Conservation (phyloP, 2,797 vertebrate genomes). For the Hydrocynus forskahlii region DNA sequence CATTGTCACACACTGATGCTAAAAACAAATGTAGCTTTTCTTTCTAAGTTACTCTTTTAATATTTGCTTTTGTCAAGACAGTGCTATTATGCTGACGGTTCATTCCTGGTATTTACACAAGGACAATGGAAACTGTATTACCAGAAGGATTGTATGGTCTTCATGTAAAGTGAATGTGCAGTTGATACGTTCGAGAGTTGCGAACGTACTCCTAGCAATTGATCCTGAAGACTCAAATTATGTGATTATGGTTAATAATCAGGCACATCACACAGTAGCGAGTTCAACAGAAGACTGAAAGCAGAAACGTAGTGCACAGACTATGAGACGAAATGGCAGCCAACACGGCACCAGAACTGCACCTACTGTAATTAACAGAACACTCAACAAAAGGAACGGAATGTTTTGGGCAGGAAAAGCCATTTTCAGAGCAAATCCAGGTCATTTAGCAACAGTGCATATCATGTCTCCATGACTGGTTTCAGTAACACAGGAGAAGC, state of each 20-base stretch:
- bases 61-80: not conserved
- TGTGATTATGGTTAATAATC: conserved; percentile 9
- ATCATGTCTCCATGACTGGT: conserved; percentile 29
- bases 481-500: not conserved
- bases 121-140: not conserved
- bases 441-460: conserved; percentile 5
- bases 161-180: not conserved
- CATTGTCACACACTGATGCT: too few species aligned
- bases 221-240: conserved; percentile 14
- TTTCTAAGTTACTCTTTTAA: too few species aligned
- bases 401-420: conserved; percentile 7
- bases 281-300: not conserved
- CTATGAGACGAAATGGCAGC: conserved; percentile 2
- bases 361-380: not conserved
- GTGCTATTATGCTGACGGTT: too few species aligned
- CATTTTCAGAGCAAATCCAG: conserved; percentile 32
- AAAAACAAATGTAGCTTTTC: too few species aligned
- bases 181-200: not conserved
- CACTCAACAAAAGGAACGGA: not conserved
- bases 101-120: not conserved
- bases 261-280: not conserved
- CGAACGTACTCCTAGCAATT: not conserved
- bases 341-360: not conserved
- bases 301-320: not conserved
- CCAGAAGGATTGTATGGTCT: not conserved